Percentiles rank a stretch among this genome's conserved stretches.
phyloP scores from a whole-genome alignment of 2,113 vertebrate species.

The Cyanoderma ruficeps region DNA sequence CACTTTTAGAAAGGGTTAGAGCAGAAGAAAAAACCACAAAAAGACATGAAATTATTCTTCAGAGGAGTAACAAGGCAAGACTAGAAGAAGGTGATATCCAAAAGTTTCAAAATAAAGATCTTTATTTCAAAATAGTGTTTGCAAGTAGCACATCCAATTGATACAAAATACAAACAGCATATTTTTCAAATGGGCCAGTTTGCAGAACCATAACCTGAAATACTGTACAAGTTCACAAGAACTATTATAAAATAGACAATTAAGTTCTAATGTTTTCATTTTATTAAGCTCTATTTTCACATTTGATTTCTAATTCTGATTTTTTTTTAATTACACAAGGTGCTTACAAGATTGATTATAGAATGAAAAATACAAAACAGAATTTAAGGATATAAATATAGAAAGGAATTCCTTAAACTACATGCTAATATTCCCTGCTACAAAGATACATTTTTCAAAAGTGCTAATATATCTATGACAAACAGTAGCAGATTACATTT shows the following conservation, averaged over 20 bases:
- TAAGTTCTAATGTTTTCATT: constrained; percentile 32
- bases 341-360: constrained; percentile 56
- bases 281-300: constrained; percentile 67
- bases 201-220: constrained; percentile 46
- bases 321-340: constrained; percentile 45
- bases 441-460: constrained; percentile 68
- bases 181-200: constrained; percentile 40
- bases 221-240: constrained; percentile 40
- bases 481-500: constrained; percentile 67
- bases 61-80: not conserved
- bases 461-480: constrained; percentile 67
- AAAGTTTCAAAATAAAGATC: constrained; percentile 69
- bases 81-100: not conserved
- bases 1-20: not conserved
- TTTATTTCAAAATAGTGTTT: constrained; percentile 77
- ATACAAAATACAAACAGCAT: constrained; percentile 64
- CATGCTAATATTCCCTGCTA: constrained; percentile 62
- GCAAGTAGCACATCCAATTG: constrained; percentile 70
- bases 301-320: constrained; percentile 60
- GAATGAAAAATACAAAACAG: constrained; percentile 41
- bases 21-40: not conserved
- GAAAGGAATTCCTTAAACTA: constrained; percentile 57
- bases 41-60: not conserved
- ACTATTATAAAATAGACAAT: constrained; percentile 41
- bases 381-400: constrained; percentile 65